Conservation (phyloP, 1,140 invertebrate species). For the Drosophila pandora region DNA sequence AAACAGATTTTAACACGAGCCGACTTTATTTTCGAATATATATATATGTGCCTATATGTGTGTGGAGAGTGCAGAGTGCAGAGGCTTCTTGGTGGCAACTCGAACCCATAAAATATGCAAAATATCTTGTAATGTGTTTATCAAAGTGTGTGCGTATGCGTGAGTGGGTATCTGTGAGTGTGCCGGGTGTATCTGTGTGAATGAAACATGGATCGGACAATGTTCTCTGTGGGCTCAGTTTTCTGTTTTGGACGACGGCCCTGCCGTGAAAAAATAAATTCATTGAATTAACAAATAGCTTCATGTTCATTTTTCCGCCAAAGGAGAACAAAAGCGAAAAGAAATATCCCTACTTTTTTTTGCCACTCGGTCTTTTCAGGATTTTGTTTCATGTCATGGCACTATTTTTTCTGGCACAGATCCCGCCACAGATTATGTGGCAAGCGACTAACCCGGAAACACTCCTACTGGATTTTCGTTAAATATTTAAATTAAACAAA, state of each 20-base stretch:
- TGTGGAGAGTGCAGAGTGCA: not conserved
- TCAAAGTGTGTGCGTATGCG: slow-evolving; percentile 50
- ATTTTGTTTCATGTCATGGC: slow-evolving; percentile 33
- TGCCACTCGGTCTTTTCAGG: not conserved
- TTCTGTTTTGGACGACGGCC: slow-evolving; percentile 20
- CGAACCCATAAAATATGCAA: slow-evolving; percentile 71
- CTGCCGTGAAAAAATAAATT: slow-evolving; percentile 49
- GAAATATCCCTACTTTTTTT: not conserved
- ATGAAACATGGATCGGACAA: slow-evolving; percentile 46
- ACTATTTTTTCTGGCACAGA: not conserved
- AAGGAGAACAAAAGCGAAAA: slow-evolving; percentile 17
- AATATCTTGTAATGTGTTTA: slow-evolving; percentile 80
- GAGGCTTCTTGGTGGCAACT: not conserved
- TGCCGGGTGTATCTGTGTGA: slow-evolving; percentile 30
- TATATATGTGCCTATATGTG: not conserved
- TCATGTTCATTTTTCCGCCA: slow-evolving; percentile 66
- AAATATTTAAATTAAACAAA: slow-evolving; percentile 57
- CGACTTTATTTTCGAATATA: slow-evolving; percentile 13
- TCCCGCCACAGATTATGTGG: slow-evolving; percentile 1
- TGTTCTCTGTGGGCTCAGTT: slow-evolving; percentile 38
- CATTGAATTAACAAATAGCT: slow-evolving; percentile 75
- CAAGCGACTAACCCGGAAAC: slow-evolving; percentile 22
- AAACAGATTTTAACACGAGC: slow-evolving; percentile 70
- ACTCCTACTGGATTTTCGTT: slow-evolving; percentile 71
- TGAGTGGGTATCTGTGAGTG: not conserved